phyloP scores from a whole-genome alignment of 2,113 vertebrate genomes.

The Leptobrachium leishanense region DNA sequence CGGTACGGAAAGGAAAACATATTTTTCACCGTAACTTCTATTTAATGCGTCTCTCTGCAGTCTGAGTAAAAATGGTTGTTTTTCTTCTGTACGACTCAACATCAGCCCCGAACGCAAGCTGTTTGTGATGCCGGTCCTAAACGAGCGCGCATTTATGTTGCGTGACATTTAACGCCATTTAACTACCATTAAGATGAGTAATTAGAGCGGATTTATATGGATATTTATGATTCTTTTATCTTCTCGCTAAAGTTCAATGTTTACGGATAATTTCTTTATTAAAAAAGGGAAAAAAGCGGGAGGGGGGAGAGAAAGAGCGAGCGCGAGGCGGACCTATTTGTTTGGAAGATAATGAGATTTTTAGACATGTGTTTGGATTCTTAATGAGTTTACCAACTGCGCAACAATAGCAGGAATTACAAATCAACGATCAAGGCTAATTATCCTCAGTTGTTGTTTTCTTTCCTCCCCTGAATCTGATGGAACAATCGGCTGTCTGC shows the following conservation, averaged over 20 bases:
- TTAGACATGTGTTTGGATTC: slow-evolving; percentile 39
- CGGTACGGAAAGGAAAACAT: no score
- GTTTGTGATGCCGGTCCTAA: slow-evolving; percentile 49
- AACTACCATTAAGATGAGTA: slow-evolving; percentile 56
- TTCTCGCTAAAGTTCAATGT: slow-evolving; percentile 55
- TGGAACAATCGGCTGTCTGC: slow-evolving; percentile 11
- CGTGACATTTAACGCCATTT: slow-evolving; percentile 59
- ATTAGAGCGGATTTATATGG: slow-evolving; percentile 55
- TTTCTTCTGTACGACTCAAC: background rate
- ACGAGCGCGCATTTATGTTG: slow-evolving; percentile 14
- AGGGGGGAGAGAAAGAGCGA: background rate
- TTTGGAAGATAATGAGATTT: slow-evolving; percentile 50
- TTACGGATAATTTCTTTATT: slow-evolving; percentile 46
- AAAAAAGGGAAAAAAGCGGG: background rate
- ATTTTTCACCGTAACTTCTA: no score
- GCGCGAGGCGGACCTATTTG: slow-evolving; percentile 18
- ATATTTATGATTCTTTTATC: slow-evolving; percentile 52
- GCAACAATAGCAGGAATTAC: slow-evolving; percentile 45
- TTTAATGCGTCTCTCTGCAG: no score
- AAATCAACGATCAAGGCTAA: slow-evolving; percentile 3
- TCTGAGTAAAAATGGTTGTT: background rate
- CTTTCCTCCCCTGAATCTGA: slow-evolving; percentile 17
- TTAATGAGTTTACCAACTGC: slow-evolving; percentile 44
- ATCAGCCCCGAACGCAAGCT: background rate
- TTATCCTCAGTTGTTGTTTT: slow-evolving; percentile 32